Conservation (phyloP, 2,113 vertebrate genomes). For the Leptobrachium leishanense region DNA sequence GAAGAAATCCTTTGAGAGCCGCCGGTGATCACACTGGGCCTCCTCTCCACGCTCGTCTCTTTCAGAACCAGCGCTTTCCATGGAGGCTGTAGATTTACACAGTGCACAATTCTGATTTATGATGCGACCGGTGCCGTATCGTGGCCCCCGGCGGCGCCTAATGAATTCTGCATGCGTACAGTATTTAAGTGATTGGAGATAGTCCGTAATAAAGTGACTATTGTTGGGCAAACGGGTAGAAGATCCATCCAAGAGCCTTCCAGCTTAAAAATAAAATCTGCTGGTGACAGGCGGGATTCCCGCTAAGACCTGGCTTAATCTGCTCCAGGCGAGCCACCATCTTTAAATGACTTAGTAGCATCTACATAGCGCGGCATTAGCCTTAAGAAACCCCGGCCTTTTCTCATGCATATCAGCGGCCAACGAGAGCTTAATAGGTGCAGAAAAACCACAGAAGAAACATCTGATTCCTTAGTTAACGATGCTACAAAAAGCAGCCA, state of each 20-base stretch:
- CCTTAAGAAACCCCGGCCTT: conserved; percentile 69
- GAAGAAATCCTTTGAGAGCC: conserved; percentile 72
- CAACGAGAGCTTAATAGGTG: conserved; percentile 68
- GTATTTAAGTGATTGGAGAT: not conserved
- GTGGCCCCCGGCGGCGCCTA: not conserved
- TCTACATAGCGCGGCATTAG: conserved; percentile 57
- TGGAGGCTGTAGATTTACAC: not conserved
- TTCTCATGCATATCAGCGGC: conserved; percentile 69
- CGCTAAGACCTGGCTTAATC: not conserved
- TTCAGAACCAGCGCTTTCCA: not conserved
- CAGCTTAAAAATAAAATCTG: conserved; percentile 48
- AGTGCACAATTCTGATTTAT: not conserved
- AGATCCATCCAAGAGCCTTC: not conserved
- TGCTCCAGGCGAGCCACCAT: conserved; percentile 52
- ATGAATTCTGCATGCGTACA: not conserved
- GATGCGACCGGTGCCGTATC: not conserved
- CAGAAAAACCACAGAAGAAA: conserved; percentile 69
- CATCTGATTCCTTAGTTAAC: conserved; percentile 68
- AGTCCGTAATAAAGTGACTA: not conserved
- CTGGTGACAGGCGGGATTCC: not conserved
- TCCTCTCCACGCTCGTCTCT: not conserved
- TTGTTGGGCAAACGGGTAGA: not conserved
- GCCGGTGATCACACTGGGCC: conserved; percentile 67
- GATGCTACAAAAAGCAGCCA: conserved; percentile 57
- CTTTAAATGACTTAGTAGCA: conserved; percentile 55